Conservation (phyloP, 2,797 vertebrate species). For the Aulostomus chinensis region DNA sequence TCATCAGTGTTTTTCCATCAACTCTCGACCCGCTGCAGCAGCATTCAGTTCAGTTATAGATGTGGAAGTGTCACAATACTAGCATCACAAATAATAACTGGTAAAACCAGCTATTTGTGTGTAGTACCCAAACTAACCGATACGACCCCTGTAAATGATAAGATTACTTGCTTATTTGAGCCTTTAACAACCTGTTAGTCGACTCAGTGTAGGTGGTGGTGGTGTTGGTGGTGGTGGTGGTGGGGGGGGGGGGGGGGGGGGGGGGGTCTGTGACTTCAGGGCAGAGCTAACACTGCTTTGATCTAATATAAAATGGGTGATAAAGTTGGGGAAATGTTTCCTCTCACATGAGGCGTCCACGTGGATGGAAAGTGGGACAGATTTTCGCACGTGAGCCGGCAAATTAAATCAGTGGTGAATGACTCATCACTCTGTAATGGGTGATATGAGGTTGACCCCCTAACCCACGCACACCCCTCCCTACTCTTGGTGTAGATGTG, state of each 20-base stretch:
- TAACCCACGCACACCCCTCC: constrained; percentile 30
- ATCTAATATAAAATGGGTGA: constrained; percentile 57
- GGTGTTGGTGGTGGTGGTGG: too few species aligned
- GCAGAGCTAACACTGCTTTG: constrained; percentile 45
- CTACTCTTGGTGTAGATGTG: background rate
- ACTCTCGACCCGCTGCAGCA: too few species aligned
- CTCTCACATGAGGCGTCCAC: constrained; percentile 49
- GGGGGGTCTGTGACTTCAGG: too few species aligned
- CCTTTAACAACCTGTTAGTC: constrained; percentile 20
- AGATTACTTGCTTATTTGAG: constrained; percentile 10
- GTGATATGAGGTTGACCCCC: constrained; percentile 66
- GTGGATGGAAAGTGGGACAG: constrained; percentile 44
- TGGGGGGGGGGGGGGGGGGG: too few species aligned
- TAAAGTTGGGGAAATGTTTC: constrained; percentile 42
- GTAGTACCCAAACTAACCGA: too few species aligned
- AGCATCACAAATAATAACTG: too few species aligned
- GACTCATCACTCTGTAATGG: constrained; percentile 77
- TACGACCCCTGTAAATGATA: constrained; percentile 2
- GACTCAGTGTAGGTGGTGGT: too few species aligned
- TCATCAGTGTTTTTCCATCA: too few species aligned
- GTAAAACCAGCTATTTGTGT: too few species aligned
- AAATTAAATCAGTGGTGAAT: constrained; percentile 63
- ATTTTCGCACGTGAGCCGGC: constrained; percentile 46
- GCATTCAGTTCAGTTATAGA: too few species aligned
- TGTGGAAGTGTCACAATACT: too few species aligned